Base-by-base conservation (phyloP, 2,888 invertebrate genomes). In the Latrodectus hesperus region DNA sequence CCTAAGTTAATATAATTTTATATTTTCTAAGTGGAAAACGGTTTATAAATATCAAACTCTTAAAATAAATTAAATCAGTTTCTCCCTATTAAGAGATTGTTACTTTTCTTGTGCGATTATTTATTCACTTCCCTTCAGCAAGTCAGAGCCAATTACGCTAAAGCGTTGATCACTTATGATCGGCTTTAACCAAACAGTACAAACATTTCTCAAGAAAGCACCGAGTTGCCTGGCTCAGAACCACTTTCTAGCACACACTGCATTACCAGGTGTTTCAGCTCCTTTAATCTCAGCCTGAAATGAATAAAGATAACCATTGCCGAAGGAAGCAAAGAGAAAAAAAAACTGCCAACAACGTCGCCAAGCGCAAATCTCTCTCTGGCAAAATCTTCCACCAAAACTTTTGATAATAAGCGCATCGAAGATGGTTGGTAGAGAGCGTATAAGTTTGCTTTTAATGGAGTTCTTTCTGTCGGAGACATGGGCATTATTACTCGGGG, bases 401-500 rank as follows among this genome's bases (percentile, higher is more conserved):
- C 83, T 76, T 84, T 77, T 84, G 76, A 60, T 77, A 77, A 65
- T 67, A 65, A 65, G 71, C 65, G 22, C 38, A 9, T 38, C n/a
- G n/a, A 65, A 49, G 14, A 60, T 16, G 17, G 49, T 9, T 16
- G 60, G 60, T 60, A 60, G 38, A 38, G 38, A 38, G 38, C 38
- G 60, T n/a, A n/a, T 60, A 60, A 60, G 60, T 60, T 60, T 60
- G 60, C 60, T 16, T 60, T 60, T 60, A 60, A 60, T 60, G 60
- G 60, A 60, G 60, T 60, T 60, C 12, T n/a, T 60, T 60, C 60
- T 16, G n/a, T 12, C 60, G 12, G 14, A 60, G 60, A 60, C 51
- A 38, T 49, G 14, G 12, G 49, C 71, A 72, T 16, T 16, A 26
- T 49, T 26, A 71, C 71, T 14, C 51, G 11, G 11, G 60, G n/a